A percentile compares a stretch with the other conserved stretches of the same genome.
phyloP scores from a whole-genome alignment of 1,140 invertebrate species.

The Lineus longissimus region DNA sequence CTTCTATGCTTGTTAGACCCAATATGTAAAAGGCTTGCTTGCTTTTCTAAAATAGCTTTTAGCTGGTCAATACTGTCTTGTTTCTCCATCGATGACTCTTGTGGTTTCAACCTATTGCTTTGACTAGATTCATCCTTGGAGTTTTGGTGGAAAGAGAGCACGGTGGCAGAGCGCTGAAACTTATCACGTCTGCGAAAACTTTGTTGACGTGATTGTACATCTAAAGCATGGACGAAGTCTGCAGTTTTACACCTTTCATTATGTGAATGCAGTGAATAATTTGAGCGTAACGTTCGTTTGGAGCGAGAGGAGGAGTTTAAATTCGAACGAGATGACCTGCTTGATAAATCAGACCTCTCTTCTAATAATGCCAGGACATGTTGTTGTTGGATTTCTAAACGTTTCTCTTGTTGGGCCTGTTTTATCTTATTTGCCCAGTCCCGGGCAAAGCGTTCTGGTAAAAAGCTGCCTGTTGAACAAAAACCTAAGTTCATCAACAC shows the following conservation, averaged over 20 bases:
- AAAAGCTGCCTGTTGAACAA: slow-evolving; percentile 26
- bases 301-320: too few species aligned
- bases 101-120: neutral
- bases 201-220: neutral
- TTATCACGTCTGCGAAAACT: neutral
- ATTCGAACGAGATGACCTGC: neutral
- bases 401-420: slow-evolving; percentile 19
- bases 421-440: slow-evolving; percentile 41
- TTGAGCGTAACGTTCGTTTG: neutral
- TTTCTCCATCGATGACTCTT: neutral
- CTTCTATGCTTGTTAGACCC: slow-evolving; percentile 15
- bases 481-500: slow-evolving; percentile 41
- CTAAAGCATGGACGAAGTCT: neutral
- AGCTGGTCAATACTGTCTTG: slow-evolving; percentile 10
- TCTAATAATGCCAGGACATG: neutral
- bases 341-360: neutral
- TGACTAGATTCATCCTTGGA: neutral
- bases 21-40: neutral
- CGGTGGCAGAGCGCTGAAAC: slow-evolving; percentile 2
- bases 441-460: slow-evolving; percentile 40
- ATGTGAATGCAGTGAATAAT: neutral
- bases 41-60: neutral
- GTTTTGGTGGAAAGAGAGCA: neutral
- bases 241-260: neutral
- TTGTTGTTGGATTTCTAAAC: neutral